phyloP scores from a whole-genome alignment of 2,113 vertebrate genomes.

The Ophthalmolycus amberensis region DNA sequence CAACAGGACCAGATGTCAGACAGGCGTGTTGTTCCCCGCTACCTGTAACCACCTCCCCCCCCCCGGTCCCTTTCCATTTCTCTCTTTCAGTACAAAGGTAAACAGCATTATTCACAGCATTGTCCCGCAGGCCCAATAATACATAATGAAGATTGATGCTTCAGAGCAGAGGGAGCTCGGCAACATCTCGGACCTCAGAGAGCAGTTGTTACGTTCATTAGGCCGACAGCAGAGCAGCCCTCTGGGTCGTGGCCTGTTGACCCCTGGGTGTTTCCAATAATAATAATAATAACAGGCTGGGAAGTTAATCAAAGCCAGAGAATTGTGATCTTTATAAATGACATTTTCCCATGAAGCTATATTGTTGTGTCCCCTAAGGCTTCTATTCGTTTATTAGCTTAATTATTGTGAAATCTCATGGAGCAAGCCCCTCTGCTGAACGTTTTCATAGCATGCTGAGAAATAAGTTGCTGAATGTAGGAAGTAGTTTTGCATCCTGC shows the following conservation, averaged over 20 bases:
- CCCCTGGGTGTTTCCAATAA: slow-evolving; percentile 41
- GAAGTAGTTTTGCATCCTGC: slow-evolving; percentile 35
- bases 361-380: slow-evolving; percentile 63
- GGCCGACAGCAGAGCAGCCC: slow-evolving; percentile 35
- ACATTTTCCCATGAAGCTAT: slow-evolving; percentile 50
- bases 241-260: slow-evolving; percentile 45
- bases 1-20: slow-evolving; percentile 46
- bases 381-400: slow-evolving; percentile 77
- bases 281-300: slow-evolving; percentile 54
- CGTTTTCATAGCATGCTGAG: slow-evolving; percentile 43
- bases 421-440: slow-evolving; percentile 46
- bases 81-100: slow-evolving; percentile 43
- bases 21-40: slow-evolving; percentile 4
- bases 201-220: slow-evolving; percentile 58
- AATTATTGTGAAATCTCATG: slow-evolving; percentile 65
- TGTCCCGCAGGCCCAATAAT: slow-evolving; percentile 53
- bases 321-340: slow-evolving; percentile 66
- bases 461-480: slow-evolving; percentile 37
- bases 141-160: slow-evolving; percentile 65
- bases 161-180: slow-evolving; percentile 22
- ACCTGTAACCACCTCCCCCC: slow-evolving; percentile 13
- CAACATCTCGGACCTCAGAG: slow-evolving; percentile 53
- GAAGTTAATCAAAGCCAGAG: slow-evolving; percentile 67
- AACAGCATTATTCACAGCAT: slow-evolving; percentile 62
- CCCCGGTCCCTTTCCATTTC: slow-evolving; percentile 1